Base-by-base conservation (phyloP, 2,888 invertebrate species). In the Podabrus alpinus region DNA sequence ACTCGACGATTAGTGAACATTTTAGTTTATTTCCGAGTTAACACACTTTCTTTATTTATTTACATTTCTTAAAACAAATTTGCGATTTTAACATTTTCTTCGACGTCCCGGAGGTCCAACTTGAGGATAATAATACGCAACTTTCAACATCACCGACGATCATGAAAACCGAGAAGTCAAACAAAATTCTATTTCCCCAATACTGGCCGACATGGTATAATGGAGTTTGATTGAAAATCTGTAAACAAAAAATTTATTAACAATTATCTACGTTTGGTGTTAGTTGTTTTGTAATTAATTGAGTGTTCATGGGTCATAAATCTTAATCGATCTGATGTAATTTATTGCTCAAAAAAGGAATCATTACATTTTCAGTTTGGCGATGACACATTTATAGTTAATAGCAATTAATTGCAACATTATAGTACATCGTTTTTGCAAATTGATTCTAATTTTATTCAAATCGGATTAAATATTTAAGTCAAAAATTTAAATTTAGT, bases 81-180 rank as follows among this genome's bases (percentile, higher is more conserved):
- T 29, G n/a, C 29, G 16, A 11, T 64, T 24, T 70, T 73, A 62
- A 59, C 60, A 69, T 71, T 71, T 75, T 78, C 79, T 79, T 84
- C 83, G 84, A 74, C 86, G 86, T 80, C 86, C 86, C 73, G 86
- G 86, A 77, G 86, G 86, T 84, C 85, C 83, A 77, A 84, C 84
- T 79, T 84, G 82, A 78, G 84, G 80, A 82, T 86, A 85, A 78
- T 82, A 81, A 76, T 81, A 80, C 74, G 79, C 78, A 73, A 76
- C 80, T 79, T 81, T 83, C 84, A 83, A 83, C 83, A 85, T 84
- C 81, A 85, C 86, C 83, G 81, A 83, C 82, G 82, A 82, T 83
- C 82, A 73, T 70, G 76, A 73, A 68, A 29, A 72, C 62, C 76
- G 72, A 15, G 24, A 66, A n/a, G 25, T 64, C 21, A 17, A 71